Base-by-base conservation (phyloP, 2,797 vertebrate genomes). In the Morus bassanus region DNA sequence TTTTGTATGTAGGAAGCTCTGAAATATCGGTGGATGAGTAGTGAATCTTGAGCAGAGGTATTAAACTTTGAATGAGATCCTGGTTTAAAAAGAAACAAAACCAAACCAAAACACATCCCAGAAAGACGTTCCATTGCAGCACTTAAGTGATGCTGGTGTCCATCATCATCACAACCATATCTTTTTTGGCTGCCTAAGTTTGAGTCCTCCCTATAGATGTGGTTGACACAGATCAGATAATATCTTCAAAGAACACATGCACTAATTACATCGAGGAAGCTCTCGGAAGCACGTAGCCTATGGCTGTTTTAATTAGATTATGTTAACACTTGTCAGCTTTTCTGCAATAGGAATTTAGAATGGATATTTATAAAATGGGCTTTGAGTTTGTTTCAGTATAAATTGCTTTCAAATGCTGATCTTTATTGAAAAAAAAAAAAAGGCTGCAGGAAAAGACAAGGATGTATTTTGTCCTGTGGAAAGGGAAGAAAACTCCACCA, bases 381-480 rank as follows among this genome's bases (percentile, higher is more conserved):
- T 91, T 87, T 35, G 39, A 22, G 14, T 94, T 86, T 93, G 23
- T 79, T 91, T 85, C 27, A 35, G 11, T 64, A 46, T 37, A 76
- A 89, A 76, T 60, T 48, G 23, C 46, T 89, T 79, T 86, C 41
- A 89, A 85, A 87, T 60, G 18, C n/a, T 84, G 45, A 56, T 50
- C 10, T 84, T 70, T 57, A 56, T 59, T 67, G 37, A 39, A 39
- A 39, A 39, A 59, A 64, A 41, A 48, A 48, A 89, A 69, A 35
- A 51, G 77, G 13, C 25, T 69, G 16, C 39, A 61, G 43, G 54
- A 83, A 83, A 59, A 45, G 39, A 41, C 30, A 59, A n/a, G 9
- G n/a, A 25, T 63, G 2, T 89, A 25, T 79, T 85, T 93, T 65
- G 24, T 41, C 41, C 31, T 61, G 37, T 51, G 56, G 60, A 15